Evolutionary conservation across 2,797 vertebrate species (phyloP).

Genomic region (Cossypha heuglini): DNA sequence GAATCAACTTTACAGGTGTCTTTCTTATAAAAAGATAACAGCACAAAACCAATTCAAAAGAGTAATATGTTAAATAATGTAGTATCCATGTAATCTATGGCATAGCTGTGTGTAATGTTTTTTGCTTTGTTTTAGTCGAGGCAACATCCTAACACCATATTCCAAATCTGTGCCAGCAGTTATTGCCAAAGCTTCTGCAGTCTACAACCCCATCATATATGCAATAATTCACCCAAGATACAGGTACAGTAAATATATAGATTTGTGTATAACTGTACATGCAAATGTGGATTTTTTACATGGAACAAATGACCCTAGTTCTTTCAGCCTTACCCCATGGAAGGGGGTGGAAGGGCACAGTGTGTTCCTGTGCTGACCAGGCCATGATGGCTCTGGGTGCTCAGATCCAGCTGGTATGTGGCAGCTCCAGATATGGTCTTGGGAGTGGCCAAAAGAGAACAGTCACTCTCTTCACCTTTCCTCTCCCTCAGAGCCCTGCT

Average conservation of each 20-base stretch:
- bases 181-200: conserved; percentile 87
- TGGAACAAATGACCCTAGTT: rapidly evolving
- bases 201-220: conserved; percentile 91
- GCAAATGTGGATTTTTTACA: background rate
- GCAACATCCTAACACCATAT: conserved; percentile 82
- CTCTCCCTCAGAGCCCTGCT: background rate
- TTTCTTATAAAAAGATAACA: background rate
- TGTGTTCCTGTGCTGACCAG: background rate
- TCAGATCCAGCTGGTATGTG: background rate
- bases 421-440: background rate
- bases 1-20: background rate
- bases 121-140: conserved; percentile 72
- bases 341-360: no score
- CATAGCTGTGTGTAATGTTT: background rate
- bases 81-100: background rate
- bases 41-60: background rate
- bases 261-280: background rate
- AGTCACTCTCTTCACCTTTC: background rate
- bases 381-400: rapidly evolving
- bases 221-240: conserved; percentile 89
- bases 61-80: background rate
- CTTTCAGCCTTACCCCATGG: background rate
- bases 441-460: background rate
- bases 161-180: conserved; percentile 87
- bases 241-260: conserved; percentile 75